Evolutionary conservation across 2,113 vertebrate species (phyloP).

Genomic region (Pipa parva): DNA sequence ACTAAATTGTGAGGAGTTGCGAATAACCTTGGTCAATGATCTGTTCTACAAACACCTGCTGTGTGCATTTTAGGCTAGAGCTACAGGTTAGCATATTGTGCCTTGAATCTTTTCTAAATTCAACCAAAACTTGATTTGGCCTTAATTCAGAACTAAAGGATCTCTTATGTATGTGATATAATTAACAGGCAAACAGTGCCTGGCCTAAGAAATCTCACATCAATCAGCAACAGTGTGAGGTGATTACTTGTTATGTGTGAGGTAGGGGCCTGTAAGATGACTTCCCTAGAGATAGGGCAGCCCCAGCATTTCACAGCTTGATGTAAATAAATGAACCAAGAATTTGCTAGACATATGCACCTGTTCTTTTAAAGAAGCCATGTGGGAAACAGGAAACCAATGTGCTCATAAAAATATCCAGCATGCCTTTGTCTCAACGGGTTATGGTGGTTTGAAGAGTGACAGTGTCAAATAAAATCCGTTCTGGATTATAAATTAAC

Average conservation of each 20-base stretch:
- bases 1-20: no score
- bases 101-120: neutral
- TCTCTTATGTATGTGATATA: neutral
- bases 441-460: slow-evolving; percentile 2
- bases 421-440: slow-evolving; percentile 3
- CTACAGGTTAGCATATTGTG: no score
- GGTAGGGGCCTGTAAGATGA: slow-evolving; percentile 10
- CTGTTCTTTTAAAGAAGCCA: slow-evolving; percentile 30
- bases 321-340: slow-evolving; percentile 34
- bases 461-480: slow-evolving; percentile 22
- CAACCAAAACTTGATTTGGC: neutral
- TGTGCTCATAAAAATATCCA: slow-evolving; percentile 27
- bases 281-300: slow-evolving; percentile 14
- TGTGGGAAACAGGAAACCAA: slow-evolving; percentile 33
- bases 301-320: slow-evolving; percentile 36
- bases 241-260: slow-evolving; percentile 19
- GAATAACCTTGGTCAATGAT: no score
- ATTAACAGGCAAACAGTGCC: neutral
- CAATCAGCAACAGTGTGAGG: slow-evolving; percentile 21
- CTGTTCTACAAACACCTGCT: no score
- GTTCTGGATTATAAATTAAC: slow-evolving; percentile 27
- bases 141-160: neutral
- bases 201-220: slow-evolving; percentile 24
- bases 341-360: slow-evolving; percentile 31
- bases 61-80: no score